Conservation (phyloP, 2,113 vertebrate species). For the Zootoca vivipara region DNA sequence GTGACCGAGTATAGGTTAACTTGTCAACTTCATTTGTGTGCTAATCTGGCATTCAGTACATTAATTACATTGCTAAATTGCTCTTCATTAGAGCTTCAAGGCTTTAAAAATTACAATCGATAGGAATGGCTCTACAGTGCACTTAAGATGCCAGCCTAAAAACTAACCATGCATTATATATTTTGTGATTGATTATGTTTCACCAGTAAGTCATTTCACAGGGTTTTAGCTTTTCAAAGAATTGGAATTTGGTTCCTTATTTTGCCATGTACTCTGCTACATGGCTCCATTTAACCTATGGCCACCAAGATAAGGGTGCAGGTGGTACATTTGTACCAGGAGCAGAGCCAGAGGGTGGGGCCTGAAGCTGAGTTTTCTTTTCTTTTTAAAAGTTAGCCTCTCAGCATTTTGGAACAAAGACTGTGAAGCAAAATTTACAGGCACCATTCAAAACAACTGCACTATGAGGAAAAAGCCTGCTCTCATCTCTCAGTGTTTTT, state of each 20-base stretch:
- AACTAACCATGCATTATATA: not conserved
- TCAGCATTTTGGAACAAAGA: too few species aligned
- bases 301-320: too few species aligned
- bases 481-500: too few species aligned
- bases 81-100: conserved; percentile 16
- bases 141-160: too few species aligned
- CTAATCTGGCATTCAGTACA: not conserved
- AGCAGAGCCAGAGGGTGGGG: too few species aligned
- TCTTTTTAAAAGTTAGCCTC: too few species aligned
- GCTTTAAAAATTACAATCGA: not conserved
- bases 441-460: too few species aligned
- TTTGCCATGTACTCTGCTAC: not conserved
- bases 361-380: too few species aligned
- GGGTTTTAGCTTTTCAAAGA: not conserved
- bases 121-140: not conserved
- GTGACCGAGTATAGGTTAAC: not conserved
- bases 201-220: not conserved
- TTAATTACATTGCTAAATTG: conserved; percentile 16
- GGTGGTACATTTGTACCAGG: too few species aligned
- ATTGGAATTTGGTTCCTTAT: not conserved
- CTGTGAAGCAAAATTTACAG: too few species aligned
- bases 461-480: too few species aligned
- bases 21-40: not conserved
- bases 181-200: not conserved
- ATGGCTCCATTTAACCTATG: too few species aligned